phyloP scores from a whole-genome alignment of 2,113 vertebrate genomes.

The Uropsilus gracilis region DNA sequence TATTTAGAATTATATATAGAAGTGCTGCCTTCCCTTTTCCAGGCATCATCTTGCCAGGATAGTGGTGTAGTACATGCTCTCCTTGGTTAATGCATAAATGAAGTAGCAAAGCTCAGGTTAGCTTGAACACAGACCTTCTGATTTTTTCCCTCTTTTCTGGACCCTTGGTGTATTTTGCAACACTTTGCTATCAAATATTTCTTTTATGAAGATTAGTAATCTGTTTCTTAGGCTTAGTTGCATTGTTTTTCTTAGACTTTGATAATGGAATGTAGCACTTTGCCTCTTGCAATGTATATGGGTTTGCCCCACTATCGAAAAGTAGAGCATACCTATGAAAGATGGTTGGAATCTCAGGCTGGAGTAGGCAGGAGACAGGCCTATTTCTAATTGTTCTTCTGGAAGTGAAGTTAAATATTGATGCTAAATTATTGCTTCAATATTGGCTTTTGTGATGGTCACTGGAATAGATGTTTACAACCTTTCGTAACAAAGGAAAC shows the following conservation, averaged over 20 bases:
- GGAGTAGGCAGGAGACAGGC: neutral
- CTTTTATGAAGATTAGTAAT: neutral
- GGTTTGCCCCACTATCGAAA: neutral
- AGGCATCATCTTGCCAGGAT: neutral
- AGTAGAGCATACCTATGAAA: neutral
- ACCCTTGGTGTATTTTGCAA: neutral
- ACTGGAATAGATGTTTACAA: neutral
- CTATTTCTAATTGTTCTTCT: neutral
- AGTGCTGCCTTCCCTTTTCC: neutral
- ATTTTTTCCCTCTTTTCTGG: neutral
- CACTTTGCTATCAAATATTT: neutral
- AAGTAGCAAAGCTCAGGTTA: neutral
- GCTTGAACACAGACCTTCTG: neutral
- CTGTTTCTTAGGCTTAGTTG: neutral
- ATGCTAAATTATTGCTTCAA: neutral
- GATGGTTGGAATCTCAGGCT: neutral
- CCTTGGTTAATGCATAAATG: neutral
- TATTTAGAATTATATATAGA: neutral
- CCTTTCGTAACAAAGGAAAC: neutral
- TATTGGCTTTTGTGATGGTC: neutral
- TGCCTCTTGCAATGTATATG: neutral
- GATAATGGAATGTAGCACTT: neutral
- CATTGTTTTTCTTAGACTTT: neutral
- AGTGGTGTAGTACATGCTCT: rapidly evolving
- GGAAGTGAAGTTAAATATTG: neutral